Base-by-base conservation (phyloP, 2,888 invertebrate genomes). In the Thyatira batis region DNA sequence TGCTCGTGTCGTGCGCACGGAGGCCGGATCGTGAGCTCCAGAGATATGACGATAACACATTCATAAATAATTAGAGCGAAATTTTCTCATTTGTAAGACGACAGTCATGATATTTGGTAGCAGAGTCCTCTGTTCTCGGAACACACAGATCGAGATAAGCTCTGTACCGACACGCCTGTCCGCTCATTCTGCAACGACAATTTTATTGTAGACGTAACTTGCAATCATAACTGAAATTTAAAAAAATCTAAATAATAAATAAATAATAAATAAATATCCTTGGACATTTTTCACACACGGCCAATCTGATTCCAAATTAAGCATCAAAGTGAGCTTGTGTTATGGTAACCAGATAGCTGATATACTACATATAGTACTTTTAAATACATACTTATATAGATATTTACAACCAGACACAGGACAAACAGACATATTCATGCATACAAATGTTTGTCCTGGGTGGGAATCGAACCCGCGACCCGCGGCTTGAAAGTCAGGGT, bases 31-130 rank as follows among this genome's bases (percentile, higher is more conserved):
- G 92, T 91, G 92, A 90, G 91, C 86, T 82, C 82, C 73, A 67
- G 74, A 90, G 91, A 92, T 92, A 91, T 92, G 89, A 91, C 81
- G 92, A 92, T 92, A 92, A 91, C 91, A 90, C 92, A 92, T 91
- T 92, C 92, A 92, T 92, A 92, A 92, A 92, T 92, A 92, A 92
- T 92, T 92, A 92, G 92, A 92, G 90, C 88, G 85, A 92, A 92
- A 91, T 92, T 92, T 92, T 92, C 92, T 91, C 92, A 92, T 92
- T 92, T 92, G 92, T 92, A 91, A 89, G 87, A 88, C 89, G 86
- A 87, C 85, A 89, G 89, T 85, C 91, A 89, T 89, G 92, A 92
- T 92, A 92, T 92, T 92, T 90, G 90, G 90, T 85, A 80, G 87
- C 86, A 79, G 84, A 82, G 80, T 80, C 83, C 80, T 76, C 80